Percentiles rank a stretch among this genome's conserved stretches.
phyloP scores from a whole-genome alignment of 2,113 vertebrate genomes.

The Dendropsophus ebraccatus region DNA sequence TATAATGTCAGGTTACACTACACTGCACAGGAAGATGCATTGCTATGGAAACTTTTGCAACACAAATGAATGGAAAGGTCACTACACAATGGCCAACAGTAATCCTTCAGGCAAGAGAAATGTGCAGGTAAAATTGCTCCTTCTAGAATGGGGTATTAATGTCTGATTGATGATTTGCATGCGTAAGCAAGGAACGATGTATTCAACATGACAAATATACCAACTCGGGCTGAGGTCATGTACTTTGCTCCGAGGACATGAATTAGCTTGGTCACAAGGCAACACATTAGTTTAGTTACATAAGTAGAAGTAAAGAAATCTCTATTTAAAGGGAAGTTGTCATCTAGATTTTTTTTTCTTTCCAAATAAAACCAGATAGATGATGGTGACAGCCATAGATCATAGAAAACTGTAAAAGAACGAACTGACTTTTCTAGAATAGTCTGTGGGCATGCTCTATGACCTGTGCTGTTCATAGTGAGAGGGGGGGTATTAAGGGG shows the following conservation, averaged over 20 bases:
- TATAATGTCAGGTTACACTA: background rate
- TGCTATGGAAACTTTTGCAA: slow-evolving; percentile 3
- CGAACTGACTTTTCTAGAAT: no score
- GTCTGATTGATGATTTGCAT: background rate
- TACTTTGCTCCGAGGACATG: background rate
- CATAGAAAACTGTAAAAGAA: no score
- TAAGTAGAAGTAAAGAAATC: no score
- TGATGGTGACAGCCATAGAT: no score
- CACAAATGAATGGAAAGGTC: background rate
- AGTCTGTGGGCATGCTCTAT: no score
- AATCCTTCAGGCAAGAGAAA: background rate
- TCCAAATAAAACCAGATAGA: no score
- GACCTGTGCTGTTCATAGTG: no score
- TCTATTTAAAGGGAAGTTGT: no score
- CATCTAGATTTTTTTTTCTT: no score
- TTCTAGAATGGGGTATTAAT: background rate
- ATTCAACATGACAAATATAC: background rate
- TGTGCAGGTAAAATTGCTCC: background rate
- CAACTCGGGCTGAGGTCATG: background rate
- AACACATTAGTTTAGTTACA: no score
- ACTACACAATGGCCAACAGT: background rate
- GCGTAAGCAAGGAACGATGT: background rate
- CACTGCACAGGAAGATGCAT: background rate
- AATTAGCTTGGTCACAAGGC: no score
- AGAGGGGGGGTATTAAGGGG: no score